phyloP scores from a whole-genome alignment of 2,888 invertebrate genomes.

The Eretmocerus hayati region DNA sequence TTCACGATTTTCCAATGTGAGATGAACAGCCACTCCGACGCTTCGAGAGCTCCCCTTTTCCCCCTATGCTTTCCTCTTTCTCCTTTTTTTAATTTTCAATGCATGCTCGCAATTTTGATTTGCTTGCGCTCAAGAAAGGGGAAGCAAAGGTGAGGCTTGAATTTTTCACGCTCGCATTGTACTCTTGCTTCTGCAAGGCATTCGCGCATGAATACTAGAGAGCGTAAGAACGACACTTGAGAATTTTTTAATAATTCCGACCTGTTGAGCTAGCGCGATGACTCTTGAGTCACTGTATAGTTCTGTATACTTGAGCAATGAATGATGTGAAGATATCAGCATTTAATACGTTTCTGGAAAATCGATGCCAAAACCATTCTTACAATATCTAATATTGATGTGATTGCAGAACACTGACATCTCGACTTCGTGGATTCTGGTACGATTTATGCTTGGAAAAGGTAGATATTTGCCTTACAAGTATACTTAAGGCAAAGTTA shows the following conservation, averaged over 20 bases:
- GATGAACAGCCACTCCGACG: conserved; percentile 8
- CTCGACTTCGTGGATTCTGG: no score
- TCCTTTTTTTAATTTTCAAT: conserved; percentile 9
- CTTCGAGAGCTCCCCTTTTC: conserved; percentile 14
- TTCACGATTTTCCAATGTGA: conserved; percentile 1
- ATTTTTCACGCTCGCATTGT: conserved; percentile 9
- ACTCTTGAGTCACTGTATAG: no score
- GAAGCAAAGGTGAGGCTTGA: background rate
- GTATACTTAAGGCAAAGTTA: no score
- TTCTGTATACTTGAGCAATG: no score
- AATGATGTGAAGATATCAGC: no score
- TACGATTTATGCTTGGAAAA: no score
- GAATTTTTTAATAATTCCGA: conserved; percentile 18
- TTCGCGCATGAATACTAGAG: conserved; percentile 8
- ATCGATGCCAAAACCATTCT: no score
- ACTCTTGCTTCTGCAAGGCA: background rate
- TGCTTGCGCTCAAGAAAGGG: background rate
- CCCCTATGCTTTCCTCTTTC: conserved; percentile 1
- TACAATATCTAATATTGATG: no score
- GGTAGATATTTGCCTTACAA: no score
- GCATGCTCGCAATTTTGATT: conserved; percentile 1
- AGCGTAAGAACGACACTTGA: conserved; percentile 1
- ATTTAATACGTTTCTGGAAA: no score
- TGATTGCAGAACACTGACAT: no score
- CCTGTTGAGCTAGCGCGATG: conserved; percentile 12